Conservation (phyloP, 1,140 invertebrate genomes). For the Ceratina calcarata region DNA sequence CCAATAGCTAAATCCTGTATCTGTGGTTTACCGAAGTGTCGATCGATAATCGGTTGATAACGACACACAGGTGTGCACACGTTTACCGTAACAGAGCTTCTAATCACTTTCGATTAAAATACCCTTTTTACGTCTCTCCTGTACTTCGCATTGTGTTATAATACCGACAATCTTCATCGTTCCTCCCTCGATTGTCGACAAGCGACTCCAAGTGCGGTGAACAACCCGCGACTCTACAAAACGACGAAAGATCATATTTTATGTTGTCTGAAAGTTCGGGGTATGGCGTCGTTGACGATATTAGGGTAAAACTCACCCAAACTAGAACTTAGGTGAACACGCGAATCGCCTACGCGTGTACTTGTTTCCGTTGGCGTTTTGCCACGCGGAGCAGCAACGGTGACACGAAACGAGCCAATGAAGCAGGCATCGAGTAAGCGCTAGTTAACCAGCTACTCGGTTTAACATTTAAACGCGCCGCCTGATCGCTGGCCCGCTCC, state of each 20-base stretch:
- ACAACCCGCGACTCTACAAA: neutral
- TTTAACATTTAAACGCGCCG: slow-evolving; percentile 56
- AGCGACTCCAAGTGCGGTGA: no score
- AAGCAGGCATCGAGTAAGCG: slow-evolving; percentile 19
- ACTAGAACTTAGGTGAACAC: neutral
- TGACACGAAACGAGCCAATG: slow-evolving; percentile 42
- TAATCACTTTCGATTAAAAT: neutral
- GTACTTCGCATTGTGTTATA: no score
- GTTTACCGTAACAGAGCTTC: neutral
- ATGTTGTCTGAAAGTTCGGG: no score
- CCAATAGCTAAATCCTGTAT: neutral
- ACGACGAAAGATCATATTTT: no score
- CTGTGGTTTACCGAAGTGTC: neutral
- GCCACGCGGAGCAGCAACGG: slow-evolving; percentile 45
- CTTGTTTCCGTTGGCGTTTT: slow-evolving; percentile 50
- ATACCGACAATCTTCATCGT: no score
- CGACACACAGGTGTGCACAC: neutral
- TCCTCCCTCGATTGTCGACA: no score
- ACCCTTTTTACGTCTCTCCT: neutral
- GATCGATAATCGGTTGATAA: neutral
- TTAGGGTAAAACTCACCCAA: slow-evolving; percentile 10
- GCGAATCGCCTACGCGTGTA: slow-evolving; percentile 36
- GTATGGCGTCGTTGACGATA: slow-evolving; percentile 5
- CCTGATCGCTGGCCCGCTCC: neutral
- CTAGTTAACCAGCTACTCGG: slow-evolving; percentile 36